phyloP scores from a whole-genome alignment of 2,113 vertebrate genomes.

The Chascanopsetta lugubris region DNA sequence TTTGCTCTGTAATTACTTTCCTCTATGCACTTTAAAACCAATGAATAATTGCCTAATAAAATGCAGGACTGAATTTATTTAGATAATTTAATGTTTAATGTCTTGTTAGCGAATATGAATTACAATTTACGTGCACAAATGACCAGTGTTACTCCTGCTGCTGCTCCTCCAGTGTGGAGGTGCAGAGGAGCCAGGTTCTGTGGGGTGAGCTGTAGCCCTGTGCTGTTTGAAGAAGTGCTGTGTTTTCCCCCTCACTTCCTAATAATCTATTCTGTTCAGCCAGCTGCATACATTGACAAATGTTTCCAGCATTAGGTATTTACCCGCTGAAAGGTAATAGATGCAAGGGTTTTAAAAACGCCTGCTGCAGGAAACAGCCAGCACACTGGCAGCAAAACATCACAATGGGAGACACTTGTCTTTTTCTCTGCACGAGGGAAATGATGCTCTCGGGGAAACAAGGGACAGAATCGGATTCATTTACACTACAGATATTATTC shows the following conservation, averaged over 20 bases:
- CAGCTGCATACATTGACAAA: constrained; percentile 84
- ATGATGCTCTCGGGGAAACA: constrained; percentile 42
- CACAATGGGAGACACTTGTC: constrained; percentile 61
- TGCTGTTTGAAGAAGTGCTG: constrained; percentile 73
- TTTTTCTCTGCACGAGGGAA: constrained; percentile 45
- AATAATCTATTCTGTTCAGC: constrained; percentile 85
- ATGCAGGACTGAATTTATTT: constrained; percentile 6
- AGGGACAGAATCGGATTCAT: background rate
- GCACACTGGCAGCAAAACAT: constrained; percentile 57
- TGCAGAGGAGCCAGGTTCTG: constrained; percentile 53
- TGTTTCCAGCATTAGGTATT: constrained; percentile 84
- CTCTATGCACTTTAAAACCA: constrained; percentile 40
- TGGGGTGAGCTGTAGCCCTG: constrained; percentile 42
- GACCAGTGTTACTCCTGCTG: constrained; percentile 13
- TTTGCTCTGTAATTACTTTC: constrained; percentile 36
- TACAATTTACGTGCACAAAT: constrained; percentile 30
- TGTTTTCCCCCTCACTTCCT: constrained; percentile 79
- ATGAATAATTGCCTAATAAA: constrained; percentile 43
- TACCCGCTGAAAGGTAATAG: constrained; percentile 81
- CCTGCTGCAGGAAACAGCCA: constrained; percentile 73
- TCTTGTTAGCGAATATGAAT: constrained; percentile 35
- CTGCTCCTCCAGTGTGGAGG: constrained; percentile 42
- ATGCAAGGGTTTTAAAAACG: constrained; percentile 79
- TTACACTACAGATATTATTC: background rate
- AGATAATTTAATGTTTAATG: constrained; percentile 30